Evolutionary conservation across 2,113 vertebrate genomes (phyloP).

Genomic region (Aldabrachelys gigantea): DNA sequence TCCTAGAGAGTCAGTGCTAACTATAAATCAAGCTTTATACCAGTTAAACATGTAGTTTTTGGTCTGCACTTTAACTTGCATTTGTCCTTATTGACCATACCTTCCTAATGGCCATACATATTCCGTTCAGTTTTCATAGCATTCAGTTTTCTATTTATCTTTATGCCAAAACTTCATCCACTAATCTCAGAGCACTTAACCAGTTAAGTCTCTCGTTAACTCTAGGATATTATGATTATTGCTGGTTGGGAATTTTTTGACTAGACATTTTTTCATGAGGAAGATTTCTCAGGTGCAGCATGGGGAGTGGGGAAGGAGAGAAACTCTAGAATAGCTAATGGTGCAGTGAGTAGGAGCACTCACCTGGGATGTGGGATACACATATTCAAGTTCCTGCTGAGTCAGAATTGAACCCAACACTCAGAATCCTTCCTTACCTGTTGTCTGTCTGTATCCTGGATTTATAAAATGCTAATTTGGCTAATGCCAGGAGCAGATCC

Average conservation of each 20-base stretch:
- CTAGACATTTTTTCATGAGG: not conserved
- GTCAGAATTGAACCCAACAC: not conserved
- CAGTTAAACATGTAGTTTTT: not conserved
- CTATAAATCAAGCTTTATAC: not conserved
- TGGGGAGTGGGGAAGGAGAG: not conserved
- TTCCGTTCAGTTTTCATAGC: not conserved
- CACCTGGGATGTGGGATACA: not conserved
- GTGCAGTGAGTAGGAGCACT: not conserved
- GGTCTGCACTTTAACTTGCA: too few species aligned
- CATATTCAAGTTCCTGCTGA: not conserved
- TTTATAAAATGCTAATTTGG: not conserved
- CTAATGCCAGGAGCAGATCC: not conserved
- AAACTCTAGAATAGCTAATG: not conserved
- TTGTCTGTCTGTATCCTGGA: not conserved
- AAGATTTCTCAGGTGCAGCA: not conserved
- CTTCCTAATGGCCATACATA: not conserved
- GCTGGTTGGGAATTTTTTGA: not conserved
- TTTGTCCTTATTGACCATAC: not conserved
- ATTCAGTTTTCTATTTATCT: not conserved
- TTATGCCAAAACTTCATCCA: not conserved
- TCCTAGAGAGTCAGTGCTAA: not conserved
- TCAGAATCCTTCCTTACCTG: not conserved
- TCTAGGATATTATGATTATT: not conserved
- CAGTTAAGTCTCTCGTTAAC: not conserved
- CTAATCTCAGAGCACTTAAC: not conserved